Evolutionary conservation across 2,797 vertebrate species (phyloP), one percentile per base, ranked within the genome.

Genomic region (Pseudochirops corinnae): DNA sequence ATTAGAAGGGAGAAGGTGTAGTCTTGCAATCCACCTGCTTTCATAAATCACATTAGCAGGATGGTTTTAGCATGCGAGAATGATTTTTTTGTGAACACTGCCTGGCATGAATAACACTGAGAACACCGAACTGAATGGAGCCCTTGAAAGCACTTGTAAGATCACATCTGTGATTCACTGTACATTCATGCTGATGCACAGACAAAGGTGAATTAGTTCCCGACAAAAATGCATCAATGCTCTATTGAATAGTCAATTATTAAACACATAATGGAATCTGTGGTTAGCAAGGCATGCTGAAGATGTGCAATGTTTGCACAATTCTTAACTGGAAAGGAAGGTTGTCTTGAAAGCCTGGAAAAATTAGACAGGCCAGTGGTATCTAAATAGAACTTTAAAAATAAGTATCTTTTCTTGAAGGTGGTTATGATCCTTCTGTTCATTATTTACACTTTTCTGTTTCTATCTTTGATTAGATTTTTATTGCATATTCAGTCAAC

Each of bases 161-260:
- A 97, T 95, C 14, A 0, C 96, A 95, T 98, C 97, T 98, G 97
- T 98, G 98, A 98, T 98, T 98, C 98, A 96, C 97, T 0, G 92
- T 97, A 98, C 94, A 94, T 98, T 98, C 95, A 82, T 97, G 97
- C 98, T 94, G 96, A 98, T 97, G 97, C 97, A 93, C 97, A 97
- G 98, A 98, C 98, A 98, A 98, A 98, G 98, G 98, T 98, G 98
- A 98, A 98, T 98, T 98, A 98, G 98, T 98, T 99, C 95, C 98
- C 98, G 98, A 98, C 97, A 99, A 98, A 99, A 98, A 98, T 97
- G 96, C 97, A 98, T 98, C 97, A 97, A 93, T 98, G 98, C 94
- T 98, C 95, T 98, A 98, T 98, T 98, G 98, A 98, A 98, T 97
- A 98, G 98, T 98, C 98, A 99, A 98, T 99, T 99, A 99, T 98